Percentiles rank a stretch among this genome's conserved stretches.
These are phyloP conservation scores for Rallus limicola DNA, from an alignment of 2,113 vertebrate species.

Conservation along the genomic window DNA sequence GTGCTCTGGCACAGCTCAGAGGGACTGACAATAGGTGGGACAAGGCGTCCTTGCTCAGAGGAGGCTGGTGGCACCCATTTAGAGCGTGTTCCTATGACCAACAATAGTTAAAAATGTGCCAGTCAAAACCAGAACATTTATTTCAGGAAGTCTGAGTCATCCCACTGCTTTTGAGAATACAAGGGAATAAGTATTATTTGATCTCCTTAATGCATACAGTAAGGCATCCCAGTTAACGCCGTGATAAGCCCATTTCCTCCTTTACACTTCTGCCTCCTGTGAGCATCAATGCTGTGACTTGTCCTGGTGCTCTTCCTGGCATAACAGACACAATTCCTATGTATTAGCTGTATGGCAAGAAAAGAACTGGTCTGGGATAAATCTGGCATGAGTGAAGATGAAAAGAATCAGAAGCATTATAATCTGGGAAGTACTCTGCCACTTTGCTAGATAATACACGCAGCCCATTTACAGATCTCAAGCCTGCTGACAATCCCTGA, in stretches of 20 bases:
- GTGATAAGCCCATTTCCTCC: background rate
- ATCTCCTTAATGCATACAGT: background rate
- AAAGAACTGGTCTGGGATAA: background rate
- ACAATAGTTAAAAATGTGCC: background rate
- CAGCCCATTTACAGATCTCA: background rate
- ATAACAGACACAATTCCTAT: background rate
- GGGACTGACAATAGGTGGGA: background rate
- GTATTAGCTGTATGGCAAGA: background rate
- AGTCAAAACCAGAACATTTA: background rate
- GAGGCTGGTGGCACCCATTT: background rate
- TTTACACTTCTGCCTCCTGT: background rate
- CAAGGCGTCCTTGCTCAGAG: background rate
- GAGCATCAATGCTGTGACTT: background rate
- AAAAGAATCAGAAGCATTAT: background rate
- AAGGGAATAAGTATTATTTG: background rate
- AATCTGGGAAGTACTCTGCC: background rate
- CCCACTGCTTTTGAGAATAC: background rate
- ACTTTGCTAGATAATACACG: background rate
- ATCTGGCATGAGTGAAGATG: background rate
- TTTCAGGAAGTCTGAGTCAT: background rate
- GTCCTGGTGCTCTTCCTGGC: background rate
- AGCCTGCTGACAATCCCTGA: background rate
- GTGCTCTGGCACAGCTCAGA: background rate
- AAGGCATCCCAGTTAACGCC: background rate
- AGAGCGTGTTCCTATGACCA: background rate